Evolutionary conservation across 2,113 vertebrate species (phyloP).

Genomic region (Elaphurus davidianus): DNA sequence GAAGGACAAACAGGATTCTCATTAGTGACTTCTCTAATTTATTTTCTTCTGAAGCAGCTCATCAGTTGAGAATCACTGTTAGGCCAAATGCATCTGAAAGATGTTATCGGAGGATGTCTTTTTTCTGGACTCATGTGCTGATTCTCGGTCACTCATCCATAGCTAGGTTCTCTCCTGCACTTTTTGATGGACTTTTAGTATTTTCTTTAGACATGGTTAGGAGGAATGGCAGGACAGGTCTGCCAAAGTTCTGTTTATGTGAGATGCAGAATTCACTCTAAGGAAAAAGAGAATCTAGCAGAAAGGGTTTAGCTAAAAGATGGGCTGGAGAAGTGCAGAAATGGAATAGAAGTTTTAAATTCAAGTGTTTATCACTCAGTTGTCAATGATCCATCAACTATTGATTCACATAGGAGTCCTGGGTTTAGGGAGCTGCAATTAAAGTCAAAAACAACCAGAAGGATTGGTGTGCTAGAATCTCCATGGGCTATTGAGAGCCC

Average conservation of each 20-base stretch:
- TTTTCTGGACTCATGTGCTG: not conserved
- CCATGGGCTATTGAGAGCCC: not conserved
- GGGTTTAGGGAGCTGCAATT: not conserved
- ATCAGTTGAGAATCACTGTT: not conserved
- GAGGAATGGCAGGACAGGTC: too few species aligned
- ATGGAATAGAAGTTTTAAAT: not conserved
- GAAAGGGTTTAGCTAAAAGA: not conserved
- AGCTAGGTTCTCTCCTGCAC: not conserved
- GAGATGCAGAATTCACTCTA: not conserved
- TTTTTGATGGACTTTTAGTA: not conserved
- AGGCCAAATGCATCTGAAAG: not conserved
- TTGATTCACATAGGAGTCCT: not conserved
- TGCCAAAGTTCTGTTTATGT: not conserved
- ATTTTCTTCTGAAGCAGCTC: not conserved
- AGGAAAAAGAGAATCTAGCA: not conserved
- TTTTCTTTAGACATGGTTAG: not conserved
- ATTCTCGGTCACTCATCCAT: not conserved
- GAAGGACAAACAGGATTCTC: not conserved
- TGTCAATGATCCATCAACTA: not conserved
- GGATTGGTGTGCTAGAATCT: not conserved
- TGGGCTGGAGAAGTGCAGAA: not conserved
- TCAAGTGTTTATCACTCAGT: not conserved
- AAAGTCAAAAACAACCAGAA: not conserved
- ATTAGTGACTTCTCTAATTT: not conserved
- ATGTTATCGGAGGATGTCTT: not conserved